These are phyloP conservation scores for Fragum whitleyi DNA, from an alignment of 2,888 invertebrate species.

Conservation along the genomic window DNA sequence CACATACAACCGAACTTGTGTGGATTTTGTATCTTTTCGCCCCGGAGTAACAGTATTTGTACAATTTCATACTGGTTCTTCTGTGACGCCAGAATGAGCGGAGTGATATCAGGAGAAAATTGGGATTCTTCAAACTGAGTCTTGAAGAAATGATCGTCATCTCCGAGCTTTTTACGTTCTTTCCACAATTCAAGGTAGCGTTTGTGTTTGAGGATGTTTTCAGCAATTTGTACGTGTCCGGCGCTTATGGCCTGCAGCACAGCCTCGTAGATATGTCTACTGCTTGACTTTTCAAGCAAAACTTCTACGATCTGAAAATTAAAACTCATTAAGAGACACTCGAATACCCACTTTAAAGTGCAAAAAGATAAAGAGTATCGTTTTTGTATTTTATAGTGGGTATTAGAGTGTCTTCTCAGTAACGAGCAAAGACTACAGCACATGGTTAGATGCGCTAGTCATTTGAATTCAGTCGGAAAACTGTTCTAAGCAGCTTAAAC, in stretches of 20 bases:
- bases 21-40: conserved; percentile 82
- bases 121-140: conserved; percentile 80
- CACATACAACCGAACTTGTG: conserved; percentile 83
- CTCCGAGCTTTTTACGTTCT: conserved; percentile 75
- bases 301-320: conserved; percentile 80
- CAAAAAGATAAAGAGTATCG: too few relatives aligned
- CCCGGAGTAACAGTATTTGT: conserved; percentile 79
- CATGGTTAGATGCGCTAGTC: too few relatives aligned
- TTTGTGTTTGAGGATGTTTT: conserved; percentile 83
- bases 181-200: conserved; percentile 81
- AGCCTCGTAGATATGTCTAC: conserved; percentile 82
- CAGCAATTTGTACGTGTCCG: conserved; percentile 84
- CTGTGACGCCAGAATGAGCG: conserved; percentile 82
- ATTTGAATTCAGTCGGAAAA: too few relatives aligned
- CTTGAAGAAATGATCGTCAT: conserved; percentile 78
- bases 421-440: too few relatives aligned
- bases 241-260: conserved; percentile 83
- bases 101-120: conserved; percentile 83
- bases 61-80: conserved; percentile 84
- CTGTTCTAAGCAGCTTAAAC: too few relatives aligned
- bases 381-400: too few relatives aligned
- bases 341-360: too few relatives aligned
- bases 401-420: too few relatives aligned
- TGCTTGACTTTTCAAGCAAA: conserved; percentile 80
- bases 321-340: too few relatives aligned